Evolutionary conservation across 2,888 invertebrate species (phyloP), one percentile per base, ranked within the genome.

Genomic region (Pharmacophagus antenor): DNA sequence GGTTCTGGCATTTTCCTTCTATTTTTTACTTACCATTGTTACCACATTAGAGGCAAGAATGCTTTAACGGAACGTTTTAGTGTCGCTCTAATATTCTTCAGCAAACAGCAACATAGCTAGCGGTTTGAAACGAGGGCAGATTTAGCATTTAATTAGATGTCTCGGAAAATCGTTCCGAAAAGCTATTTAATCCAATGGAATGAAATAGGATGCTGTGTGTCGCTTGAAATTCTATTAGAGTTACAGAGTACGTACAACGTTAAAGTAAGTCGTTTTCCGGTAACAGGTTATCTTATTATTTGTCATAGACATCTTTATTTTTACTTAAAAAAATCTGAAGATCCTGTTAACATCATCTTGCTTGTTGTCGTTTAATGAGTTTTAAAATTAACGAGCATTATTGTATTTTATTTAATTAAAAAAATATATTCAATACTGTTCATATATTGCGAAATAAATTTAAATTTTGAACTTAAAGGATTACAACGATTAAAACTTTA

Each of bases 101-200:
- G 52, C 37, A 41, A 52, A 20, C 37, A 53, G 48, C 25, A 48
- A 61, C 48, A 56, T 56, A 56, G 56, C 23, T 23, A 20, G 41
- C 46, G 57, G 51, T 51, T 51, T 21, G 41, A 51, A 55, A 41
- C 61, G 51, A 52, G 37, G 56, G 41, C 56, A 61, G 61, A 58
- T 58, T 63, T 62, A 59, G 55, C 58, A 57, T 65, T 65, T 63
- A 65, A 65, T 66, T 66, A 63, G 61, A 61, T 61, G 57, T 63
- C 58, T 58, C 47, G 57, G 63, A 65, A 68, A 70, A 66, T 66
- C 58, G 61, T 67, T 65, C 53, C 61, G 63, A 62, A 70, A 69
- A 73, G 68, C 69, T 68, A 69, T 71, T 69, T 70, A 66, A 67
- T 70, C 62, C 61, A 50, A 61, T 62, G 63, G 63, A 63, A 67